Conservation (phyloP, 2,797 vertebrate species). For the Lycodopsis pacificus region DNA sequence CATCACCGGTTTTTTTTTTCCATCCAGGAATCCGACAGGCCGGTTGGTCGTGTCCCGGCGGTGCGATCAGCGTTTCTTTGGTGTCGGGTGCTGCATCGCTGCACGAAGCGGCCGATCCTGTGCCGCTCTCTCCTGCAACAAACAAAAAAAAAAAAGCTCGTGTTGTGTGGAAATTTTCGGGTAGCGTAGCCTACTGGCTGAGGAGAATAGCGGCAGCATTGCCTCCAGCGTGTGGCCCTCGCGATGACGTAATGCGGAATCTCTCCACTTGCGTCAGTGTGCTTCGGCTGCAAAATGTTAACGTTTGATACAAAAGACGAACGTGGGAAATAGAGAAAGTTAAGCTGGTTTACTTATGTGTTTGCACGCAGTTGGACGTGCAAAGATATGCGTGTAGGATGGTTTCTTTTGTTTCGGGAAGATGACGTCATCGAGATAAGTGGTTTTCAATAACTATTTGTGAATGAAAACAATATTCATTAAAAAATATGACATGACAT, state of each 20-base stretch:
- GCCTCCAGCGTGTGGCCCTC: conserved; percentile 75
- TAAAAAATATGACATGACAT: background rate
- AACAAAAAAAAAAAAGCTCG: conserved; percentile 25
- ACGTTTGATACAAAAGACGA: conserved; percentile 34
- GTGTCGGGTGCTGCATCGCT: conserved; percentile 70
- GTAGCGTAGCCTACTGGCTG: conserved; percentile 70
- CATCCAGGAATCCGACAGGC: conserved; percentile 54
- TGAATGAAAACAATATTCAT: background rate
- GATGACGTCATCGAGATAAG: conserved; percentile 49
- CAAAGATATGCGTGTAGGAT: background rate
- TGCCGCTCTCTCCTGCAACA: conserved; percentile 51
- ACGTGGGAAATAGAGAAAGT: rapidly evolving
- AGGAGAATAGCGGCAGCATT: conserved; percentile 62
- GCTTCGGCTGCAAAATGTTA: conserved; percentile 45
- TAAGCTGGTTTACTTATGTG: background rate
- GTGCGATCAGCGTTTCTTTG: conserved; percentile 62
- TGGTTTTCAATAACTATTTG: background rate
- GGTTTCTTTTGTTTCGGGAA: background rate
- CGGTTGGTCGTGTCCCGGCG: conserved; percentile 46
- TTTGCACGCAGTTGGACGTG: rapidly evolving
- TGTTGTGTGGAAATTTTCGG: conserved; percentile 70
- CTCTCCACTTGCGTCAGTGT: conserved; percentile 79
- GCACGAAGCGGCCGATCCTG: conserved; percentile 52
- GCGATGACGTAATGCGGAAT: conserved; percentile 88
- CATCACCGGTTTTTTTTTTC: conserved; percentile 56